A percentile compares a stretch with the other conserved stretches of the same genome.
Evolutionary conservation across 1,140 invertebrate species (phyloP).

Genomic region (Chironomus striatipennis): DNA sequence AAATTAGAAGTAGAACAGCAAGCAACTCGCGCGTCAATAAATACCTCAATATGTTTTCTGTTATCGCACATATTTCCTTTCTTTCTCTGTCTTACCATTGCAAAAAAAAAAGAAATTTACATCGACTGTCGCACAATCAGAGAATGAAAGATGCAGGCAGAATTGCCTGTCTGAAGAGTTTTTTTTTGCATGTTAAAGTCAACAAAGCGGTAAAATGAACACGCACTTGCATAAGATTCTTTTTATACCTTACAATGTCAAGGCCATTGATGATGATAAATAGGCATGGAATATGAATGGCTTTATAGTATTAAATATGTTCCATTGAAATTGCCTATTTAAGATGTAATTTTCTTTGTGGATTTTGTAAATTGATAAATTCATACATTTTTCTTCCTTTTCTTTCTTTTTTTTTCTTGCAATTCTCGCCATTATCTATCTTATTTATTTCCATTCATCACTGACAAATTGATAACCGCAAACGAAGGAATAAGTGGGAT

Average conservation of each 20-base stretch:
- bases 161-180: no score
- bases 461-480: slow-evolving; percentile 12
- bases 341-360: neutral
- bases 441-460: neutral
- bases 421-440: neutral
- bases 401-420: neutral
- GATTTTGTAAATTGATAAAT: slow-evolving; percentile 14
- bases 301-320: no score
- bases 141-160: no score
- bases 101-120: no score
- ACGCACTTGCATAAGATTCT: neutral
- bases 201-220: neutral
- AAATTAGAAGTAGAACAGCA: no score
- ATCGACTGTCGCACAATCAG: no score
- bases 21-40: no score
- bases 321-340: no score
- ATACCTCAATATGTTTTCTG: no score
- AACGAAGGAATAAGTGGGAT: neutral
- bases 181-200: no score
- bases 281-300: neutral
- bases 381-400: neutral
- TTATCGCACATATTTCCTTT: no score
- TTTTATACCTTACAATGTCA: neutral
- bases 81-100: no score
- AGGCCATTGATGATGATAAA: slow-evolving; percentile 6